Percentiles rank a stretch among this genome's conserved stretches.
Conservation (phyloP, 2,797 vertebrate genomes). For the Lepus oiostolus region DNA sequence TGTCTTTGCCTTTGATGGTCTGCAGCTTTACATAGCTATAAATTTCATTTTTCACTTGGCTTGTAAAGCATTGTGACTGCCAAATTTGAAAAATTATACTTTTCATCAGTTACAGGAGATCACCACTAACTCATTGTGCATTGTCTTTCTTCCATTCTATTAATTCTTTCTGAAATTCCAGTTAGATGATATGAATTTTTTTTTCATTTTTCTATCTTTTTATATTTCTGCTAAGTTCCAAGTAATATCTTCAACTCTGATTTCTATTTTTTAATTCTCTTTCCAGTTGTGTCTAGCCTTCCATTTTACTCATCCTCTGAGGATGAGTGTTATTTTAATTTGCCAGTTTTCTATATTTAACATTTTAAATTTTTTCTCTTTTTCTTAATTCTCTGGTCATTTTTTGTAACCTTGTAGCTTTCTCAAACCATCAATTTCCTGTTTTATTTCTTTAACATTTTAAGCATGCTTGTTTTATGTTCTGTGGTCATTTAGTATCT, state of each 20-base stretch:
- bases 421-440: background rate
- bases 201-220: background rate
- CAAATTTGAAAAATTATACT: conserved; percentile 34
- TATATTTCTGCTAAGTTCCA: conserved; percentile 18
- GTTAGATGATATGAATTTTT: background rate
- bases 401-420: background rate
- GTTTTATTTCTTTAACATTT: conserved; percentile 5
- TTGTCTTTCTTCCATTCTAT: background rate
- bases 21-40: background rate
- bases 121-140: background rate
- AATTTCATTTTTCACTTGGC: conserved; percentile 48
- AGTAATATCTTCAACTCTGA: background rate
- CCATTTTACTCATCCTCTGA: conserved; percentile 44
- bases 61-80: background rate
- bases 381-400: conserved; percentile 13
- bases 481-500: background rate
- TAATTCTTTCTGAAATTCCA: conserved; percentile 13
- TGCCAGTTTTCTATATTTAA: conserved; percentile 38
- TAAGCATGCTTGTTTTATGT: background rate
- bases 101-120: background rate
- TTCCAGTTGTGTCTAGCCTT: conserved; percentile 12
- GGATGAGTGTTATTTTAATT: conserved; percentile 14
- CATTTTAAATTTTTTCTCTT: conserved; percentile 27
- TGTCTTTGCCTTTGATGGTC: conserved; percentile 54
- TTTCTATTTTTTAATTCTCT: conserved; percentile 27